Percentiles rank a stretch among this genome's conserved stretches.
Evolutionary conservation across 2,797 vertebrate genomes (phyloP).

Genomic region (Syngnathus acus): DNA sequence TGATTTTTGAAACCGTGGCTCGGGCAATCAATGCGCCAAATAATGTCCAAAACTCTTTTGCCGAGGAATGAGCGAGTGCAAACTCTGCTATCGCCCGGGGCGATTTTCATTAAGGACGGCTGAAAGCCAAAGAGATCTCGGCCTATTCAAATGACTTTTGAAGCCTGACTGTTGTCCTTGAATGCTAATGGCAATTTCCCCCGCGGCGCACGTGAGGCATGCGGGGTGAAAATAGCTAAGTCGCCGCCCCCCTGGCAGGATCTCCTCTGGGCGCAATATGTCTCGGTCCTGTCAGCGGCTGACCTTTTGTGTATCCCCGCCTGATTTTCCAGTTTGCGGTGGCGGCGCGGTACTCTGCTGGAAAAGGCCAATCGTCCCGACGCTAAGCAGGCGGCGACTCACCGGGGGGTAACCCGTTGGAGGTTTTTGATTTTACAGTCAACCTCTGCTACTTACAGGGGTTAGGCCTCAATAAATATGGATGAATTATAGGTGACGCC

Average conservation of each 20-base stretch:
- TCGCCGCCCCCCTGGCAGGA: slow-evolving; percentile 51
- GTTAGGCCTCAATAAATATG: too few relatives aligned
- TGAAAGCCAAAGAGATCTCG: slow-evolving; percentile 35
- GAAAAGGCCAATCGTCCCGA: slow-evolving; percentile 49
- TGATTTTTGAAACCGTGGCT: slow-evolving; percentile 31
- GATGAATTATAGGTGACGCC: too few relatives aligned
- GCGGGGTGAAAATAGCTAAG: slow-evolving; percentile 45
- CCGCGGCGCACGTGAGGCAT: slow-evolving; percentile 12
- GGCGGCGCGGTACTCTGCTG: slow-evolving; percentile 40
- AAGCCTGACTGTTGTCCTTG: slow-evolving; percentile 51
- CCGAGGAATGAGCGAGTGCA: neutral
- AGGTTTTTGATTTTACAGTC: neutral
- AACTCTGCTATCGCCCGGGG: slow-evolving; percentile 22
- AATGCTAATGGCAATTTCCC: slow-evolving; percentile 45
- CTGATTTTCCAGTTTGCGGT: slow-evolving; percentile 57
- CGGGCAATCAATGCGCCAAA: slow-evolving; percentile 32
- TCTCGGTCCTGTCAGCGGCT: slow-evolving; percentile 59
- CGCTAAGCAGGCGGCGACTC: slow-evolving; percentile 45
- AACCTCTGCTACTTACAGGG: neutral
- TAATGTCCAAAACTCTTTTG: slow-evolving; percentile 20
- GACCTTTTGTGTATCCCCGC: slow-evolving; percentile 61
- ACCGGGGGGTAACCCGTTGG: slow-evolving; percentile 16
- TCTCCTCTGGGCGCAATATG: slow-evolving; percentile 54
- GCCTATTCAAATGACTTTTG: slow-evolving; percentile 41
- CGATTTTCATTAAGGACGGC: slow-evolving; percentile 43